phyloP scores from a whole-genome alignment of 2,797 vertebrate species.

The Sorex maritimensis region DNA sequence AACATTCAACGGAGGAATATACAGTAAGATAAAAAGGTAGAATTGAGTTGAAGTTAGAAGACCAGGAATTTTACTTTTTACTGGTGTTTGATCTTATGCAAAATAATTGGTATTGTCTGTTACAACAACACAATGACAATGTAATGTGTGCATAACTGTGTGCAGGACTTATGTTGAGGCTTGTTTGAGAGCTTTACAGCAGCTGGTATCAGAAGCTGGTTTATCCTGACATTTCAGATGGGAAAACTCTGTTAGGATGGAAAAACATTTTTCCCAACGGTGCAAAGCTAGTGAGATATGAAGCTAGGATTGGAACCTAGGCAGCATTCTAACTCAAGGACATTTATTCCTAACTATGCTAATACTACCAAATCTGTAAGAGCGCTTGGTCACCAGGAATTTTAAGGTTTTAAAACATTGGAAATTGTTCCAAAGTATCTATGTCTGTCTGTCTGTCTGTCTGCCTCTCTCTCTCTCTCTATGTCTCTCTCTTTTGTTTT shows the following conservation, averaged over 20 bases:
- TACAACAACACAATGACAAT: neutral
- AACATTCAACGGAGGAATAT: neutral
- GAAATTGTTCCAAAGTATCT: neutral
- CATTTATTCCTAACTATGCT: neutral
- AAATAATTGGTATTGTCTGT: neutral
- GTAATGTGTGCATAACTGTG: neutral
- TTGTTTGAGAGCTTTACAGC: neutral
- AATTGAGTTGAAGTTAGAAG: neutral
- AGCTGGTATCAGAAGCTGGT: neutral
- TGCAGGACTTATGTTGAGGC: neutral
- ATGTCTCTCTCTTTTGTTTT: neutral
- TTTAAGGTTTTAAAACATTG: neutral
- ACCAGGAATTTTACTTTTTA: neutral
- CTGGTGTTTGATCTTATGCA: neutral
- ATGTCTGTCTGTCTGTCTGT: no score
- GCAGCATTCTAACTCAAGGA: neutral
- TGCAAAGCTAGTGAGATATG: neutral
- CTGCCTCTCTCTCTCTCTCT: no score
- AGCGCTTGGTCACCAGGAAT: neutral
- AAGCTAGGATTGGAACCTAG: neutral
- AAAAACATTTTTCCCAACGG: neutral
- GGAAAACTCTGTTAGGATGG: neutral
- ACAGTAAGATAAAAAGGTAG: neutral
- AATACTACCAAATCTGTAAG: neutral
- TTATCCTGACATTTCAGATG: constrained; percentile 1